Evolutionary conservation across 1,140 invertebrate species (phyloP).

Genomic region (Drosophila mauritiana): DNA sequence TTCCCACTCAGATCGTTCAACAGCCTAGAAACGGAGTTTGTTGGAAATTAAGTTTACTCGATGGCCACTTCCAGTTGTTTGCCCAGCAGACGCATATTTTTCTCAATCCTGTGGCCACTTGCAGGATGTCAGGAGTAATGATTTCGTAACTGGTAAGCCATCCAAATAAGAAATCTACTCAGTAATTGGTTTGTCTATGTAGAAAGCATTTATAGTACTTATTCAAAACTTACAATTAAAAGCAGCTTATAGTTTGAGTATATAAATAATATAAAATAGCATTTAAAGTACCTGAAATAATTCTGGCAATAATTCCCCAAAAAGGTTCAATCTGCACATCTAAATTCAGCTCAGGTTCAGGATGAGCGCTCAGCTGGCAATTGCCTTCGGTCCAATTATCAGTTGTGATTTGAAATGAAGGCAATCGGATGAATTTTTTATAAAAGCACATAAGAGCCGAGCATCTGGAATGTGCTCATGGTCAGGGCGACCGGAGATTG

Average conservation of each 20-base stretch:
- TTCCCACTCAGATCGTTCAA: slow-evolving; percentile 25
- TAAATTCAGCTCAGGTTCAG: slow-evolving; percentile 55
- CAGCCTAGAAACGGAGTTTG: slow-evolving; percentile 40
- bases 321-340: slow-evolving; percentile 48
- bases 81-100: slow-evolving; percentile 55
- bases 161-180: too few species aligned
- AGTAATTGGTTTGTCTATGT: too few species aligned
- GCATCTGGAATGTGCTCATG: slow-evolving; percentile 21
- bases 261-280: too few species aligned
- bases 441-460: slow-evolving; percentile 24
- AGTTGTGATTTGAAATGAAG: slow-evolving; percentile 61
- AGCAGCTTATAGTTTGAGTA: too few species aligned
- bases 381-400: slow-evolving; percentile 65
- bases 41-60: slow-evolving; percentile 39
- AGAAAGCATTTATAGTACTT: too few species aligned
- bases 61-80: slow-evolving; percentile 59
- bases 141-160: not conserved
- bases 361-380: slow-evolving; percentile 45
- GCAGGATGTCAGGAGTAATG: not conserved
- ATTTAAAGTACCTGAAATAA: not conserved
- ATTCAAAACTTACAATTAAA: too few species aligned
- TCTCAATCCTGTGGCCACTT: slow-evolving; percentile 8
- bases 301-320: slow-evolving; percentile 14
- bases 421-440: slow-evolving; percentile 49
- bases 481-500: slow-evolving; percentile 17